Evolutionary conservation across 2,797 vertebrate genomes (phyloP), one percentile per base, ranked within the genome.

Genomic region (Chrosomus eos): DNA sequence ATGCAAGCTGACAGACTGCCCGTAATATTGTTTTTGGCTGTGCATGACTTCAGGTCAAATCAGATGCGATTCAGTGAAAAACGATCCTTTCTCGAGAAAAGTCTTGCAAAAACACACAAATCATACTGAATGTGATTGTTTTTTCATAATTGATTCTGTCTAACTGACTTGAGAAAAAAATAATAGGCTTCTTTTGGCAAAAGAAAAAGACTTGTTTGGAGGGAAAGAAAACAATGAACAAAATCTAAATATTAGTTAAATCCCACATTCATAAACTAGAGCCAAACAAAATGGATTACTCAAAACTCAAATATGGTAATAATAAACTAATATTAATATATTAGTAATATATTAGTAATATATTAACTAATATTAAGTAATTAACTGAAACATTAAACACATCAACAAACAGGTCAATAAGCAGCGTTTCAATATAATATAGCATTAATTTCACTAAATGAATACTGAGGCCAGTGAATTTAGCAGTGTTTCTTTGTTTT

Each of bases 21-120:
- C 18, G 40, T 70, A 53, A 83, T 83, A 74, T 51, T 83, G 82
- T 68, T 84, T 76, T 84, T 77, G 36, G 64, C 73, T 58, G 82
- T 78, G 36, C 64, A 81, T 81, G 79, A 68, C 79, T 70, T 70
- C 45, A 70, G 79, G 79, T 53, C 79, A 81, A 68, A 81, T 81
- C 79, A 38, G 79, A 81, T 81, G 64, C 58, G 51, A 84, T 83
- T 77, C 48, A 40, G 73, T n/a, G 62, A 28, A 55, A 67, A 67
- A 83, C n/a, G 11, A 48, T 40, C 31, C 31, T 26, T 76, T 45
- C 40, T 48, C n/a, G 26, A 45, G 60, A 55, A 81, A 70, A 67
- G 62, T 48, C 55, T 45, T 19, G 77, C 58, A 79, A 66, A 79
- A 79, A 66, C 78, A 53, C 62, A 67, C 36, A 67, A 67, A 83